These are phyloP conservation scores for Aleadryas rufinucha DNA, from an alignment of 2,113 vertebrate species.

Conservation along the genomic window DNA sequence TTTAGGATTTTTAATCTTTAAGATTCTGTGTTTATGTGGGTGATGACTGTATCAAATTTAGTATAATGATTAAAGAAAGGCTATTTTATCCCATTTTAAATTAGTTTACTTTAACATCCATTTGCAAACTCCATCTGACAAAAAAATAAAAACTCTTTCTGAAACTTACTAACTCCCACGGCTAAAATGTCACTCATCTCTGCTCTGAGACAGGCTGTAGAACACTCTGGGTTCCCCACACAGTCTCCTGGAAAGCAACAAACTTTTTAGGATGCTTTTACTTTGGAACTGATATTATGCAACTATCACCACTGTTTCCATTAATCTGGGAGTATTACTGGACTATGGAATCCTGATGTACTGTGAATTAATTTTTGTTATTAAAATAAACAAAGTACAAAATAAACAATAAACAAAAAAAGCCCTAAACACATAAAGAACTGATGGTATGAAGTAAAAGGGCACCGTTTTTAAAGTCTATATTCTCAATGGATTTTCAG, in stretches of 20 bases:
- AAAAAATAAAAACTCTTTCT: not conserved
- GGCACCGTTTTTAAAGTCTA: not conserved
- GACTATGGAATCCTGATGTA: not conserved
- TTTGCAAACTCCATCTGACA: not conserved
- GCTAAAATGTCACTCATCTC: not conserved
- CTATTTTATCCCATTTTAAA: not conserved
- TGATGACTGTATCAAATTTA: not conserved
- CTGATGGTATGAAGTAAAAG: not conserved
- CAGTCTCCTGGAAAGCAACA: not conserved
- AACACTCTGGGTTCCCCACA: not conserved
- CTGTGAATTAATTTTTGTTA: not conserved
- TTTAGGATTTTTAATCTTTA: not conserved
- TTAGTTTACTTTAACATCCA: not conserved
- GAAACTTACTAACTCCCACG: not conserved
- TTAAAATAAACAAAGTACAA: not conserved
- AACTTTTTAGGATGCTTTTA: not conserved
- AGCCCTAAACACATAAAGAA: not conserved
- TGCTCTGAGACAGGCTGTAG: not conserved
- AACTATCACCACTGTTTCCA: not conserved
- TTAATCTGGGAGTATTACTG: not conserved
- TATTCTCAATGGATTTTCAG: not conserved
- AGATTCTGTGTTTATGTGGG: not conserved
- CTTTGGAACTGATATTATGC: not conserved
- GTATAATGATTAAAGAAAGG: not conserved
- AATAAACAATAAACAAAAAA: not conserved